Percentiles rank a stretch among this genome's conserved stretches.
Conservation (phyloP, 2,113 vertebrate species). For the Climacteris rufus region DNA sequence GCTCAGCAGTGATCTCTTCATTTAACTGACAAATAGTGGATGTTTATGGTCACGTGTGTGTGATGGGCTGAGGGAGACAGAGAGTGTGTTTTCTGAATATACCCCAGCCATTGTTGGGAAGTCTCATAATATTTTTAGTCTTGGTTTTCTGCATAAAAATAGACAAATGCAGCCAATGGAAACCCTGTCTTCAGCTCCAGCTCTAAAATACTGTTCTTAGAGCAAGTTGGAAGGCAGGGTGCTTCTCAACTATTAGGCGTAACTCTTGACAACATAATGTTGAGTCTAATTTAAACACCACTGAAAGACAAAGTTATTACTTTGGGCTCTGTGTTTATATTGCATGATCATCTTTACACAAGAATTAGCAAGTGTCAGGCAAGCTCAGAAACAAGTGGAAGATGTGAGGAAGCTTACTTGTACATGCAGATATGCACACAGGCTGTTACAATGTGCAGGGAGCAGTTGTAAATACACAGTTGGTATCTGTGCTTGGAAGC, state of each 20-base stretch:
- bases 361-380: background rate
- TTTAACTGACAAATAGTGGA: background rate
- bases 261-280: background rate
- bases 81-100: background rate
- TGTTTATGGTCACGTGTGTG: fast-evolving
- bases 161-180: background rate
- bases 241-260: background rate
- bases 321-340: background rate
- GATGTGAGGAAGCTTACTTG: background rate
- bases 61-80: background rate
- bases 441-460: background rate
- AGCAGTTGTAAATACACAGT: background rate
- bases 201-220: background rate
- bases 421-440: background rate
- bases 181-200: background rate
- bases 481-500: background rate
- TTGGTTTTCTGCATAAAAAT: background rate
- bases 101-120: background rate
- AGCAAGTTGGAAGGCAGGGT: background rate
- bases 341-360: background rate
- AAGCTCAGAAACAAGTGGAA: background rate
- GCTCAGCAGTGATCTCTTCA: background rate
- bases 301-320: background rate
- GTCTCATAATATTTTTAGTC: background rate
- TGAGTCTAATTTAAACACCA: background rate